These are phyloP conservation scores for Drosophila mauritiana DNA, from an alignment of 1,140 invertebrate genomes.

Conservation along the genomic window DNA sequence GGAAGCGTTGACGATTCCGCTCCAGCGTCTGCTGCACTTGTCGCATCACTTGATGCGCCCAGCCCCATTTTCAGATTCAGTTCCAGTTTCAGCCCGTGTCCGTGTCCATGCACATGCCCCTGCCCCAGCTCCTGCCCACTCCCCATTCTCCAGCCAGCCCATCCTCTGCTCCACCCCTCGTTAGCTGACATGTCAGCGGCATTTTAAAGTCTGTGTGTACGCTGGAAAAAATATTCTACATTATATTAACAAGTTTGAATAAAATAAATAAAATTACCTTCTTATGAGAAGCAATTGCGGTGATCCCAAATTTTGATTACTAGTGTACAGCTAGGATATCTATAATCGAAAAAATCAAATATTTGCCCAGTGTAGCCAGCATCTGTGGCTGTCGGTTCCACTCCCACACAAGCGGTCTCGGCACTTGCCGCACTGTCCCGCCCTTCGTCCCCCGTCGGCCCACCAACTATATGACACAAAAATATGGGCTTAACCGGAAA, in stretches of 20 bases:
- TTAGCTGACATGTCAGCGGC: conserved; percentile 61
- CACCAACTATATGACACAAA: conserved; percentile 77
- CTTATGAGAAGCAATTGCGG: too few relatives aligned
- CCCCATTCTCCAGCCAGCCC: conserved; percentile 17
- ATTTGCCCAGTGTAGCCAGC: conserved; percentile 55
- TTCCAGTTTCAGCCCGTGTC: conserved; percentile 16
- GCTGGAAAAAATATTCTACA: not conserved
- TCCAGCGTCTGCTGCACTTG: conserved; percentile 74
- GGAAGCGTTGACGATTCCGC: conserved; percentile 81
- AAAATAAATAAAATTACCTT: too few relatives aligned
- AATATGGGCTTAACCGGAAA: conserved; percentile 85
- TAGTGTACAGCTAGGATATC: too few relatives aligned
- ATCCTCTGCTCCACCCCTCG: conserved; percentile 26
- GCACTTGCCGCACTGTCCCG: conserved; percentile 14
- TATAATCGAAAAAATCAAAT: too few relatives aligned
- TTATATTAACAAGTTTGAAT: not conserved
- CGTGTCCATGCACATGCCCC: conserved; percentile 16
- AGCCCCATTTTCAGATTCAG: conserved; percentile 29
- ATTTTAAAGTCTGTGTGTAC: conserved; percentile 39
- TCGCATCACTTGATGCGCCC: conserved; percentile 77
- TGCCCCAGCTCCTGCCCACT: not conserved
- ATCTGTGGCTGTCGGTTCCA: conserved; percentile 76
- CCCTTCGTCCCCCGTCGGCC: not conserved
- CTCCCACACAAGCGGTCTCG: conserved; percentile 47
- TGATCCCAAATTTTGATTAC: too few relatives aligned